phyloP scores from a whole-genome alignment of 2,888 invertebrate genomes.

The Parasteatoda lunata region DNA sequence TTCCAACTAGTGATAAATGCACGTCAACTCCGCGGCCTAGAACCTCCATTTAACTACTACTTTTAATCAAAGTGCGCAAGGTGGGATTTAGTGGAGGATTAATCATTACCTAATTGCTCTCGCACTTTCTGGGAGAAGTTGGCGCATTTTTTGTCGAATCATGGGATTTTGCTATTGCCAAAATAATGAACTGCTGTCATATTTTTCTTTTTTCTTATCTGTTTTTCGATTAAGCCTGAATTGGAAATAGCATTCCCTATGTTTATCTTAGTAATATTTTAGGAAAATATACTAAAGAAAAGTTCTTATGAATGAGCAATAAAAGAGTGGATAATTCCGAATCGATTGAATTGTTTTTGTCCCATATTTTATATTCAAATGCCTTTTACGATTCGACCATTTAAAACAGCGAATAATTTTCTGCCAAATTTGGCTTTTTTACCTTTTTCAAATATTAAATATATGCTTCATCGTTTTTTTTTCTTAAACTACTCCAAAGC shows the following conservation, averaged over 20 bases:
- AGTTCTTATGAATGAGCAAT: neutral
- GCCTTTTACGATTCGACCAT: too few relatives aligned
- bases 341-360: neutral
- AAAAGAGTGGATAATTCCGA: neutral
- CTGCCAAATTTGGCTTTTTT: too few relatives aligned
- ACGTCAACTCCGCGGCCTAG: neutral
- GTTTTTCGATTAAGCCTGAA: neutral
- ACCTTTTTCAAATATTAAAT: too few relatives aligned
- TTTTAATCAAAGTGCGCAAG: slow-evolving; percentile 26
- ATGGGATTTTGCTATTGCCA: neutral
- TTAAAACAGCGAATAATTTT: too few relatives aligned
- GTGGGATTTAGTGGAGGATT: slow-evolving; percentile 37
- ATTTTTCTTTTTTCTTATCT: neutral
- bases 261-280: too few relatives aligned
- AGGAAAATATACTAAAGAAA: too few relatives aligned
- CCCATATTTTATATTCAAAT: too few relatives aligned
- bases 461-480: too few relatives aligned
- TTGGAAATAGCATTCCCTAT: too few relatives aligned
- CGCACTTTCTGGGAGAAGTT: neutral
- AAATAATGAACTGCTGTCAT: neutral
- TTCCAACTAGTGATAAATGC: slow-evolving; percentile 5
- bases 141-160: neutral
- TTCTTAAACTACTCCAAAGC: too few relatives aligned
- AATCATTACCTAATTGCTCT: slow-evolving; percentile 33
- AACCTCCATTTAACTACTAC: slow-evolving; percentile 9